Base-by-base conservation (phyloP, 2,888 invertebrate species). In the Diaprepes abbreviatus region DNA sequence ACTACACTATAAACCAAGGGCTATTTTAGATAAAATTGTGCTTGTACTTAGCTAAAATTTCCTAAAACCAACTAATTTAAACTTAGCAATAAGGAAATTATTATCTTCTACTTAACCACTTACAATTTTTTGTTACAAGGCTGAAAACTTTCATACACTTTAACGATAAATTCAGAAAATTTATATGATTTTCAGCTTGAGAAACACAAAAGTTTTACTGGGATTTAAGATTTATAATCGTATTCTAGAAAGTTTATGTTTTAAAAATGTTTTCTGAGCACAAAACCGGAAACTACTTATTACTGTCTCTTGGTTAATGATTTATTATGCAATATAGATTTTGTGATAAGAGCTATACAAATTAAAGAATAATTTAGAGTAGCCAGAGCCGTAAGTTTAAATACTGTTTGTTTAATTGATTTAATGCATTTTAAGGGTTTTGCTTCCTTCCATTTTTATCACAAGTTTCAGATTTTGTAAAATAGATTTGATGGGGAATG, bases 141-240 rank as follows among this genome's bases (percentile, higher is more conserved):
- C 38, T 6, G 16, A 38, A 38, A 38, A 38, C 14, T 38, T 38
- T 14, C 4, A 38, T 6, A 3, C 14, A 38, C 38, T 38, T 38
- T 6, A 2, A 38, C 38, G 38, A 38, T 54, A 14, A 54, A 54
- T 31, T 31, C 16, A 33, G n/a, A 31, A 57, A 66, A 66, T 66
- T 66, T 66, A 66, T 66, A 66, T 58, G 65, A 66, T 57, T 65
- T 57, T 24, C 45, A 57, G 54, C 65, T 55, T 66, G 48, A 62
- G 58, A 33, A 45, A 55, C 57, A 28, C 43, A 57, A 66, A 66
- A 58, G n/a, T 66, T 55, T 24, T 31, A 31, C 36, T 17, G 14
- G 24, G 12, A n/a, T 10, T 45, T 43, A 43, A 21, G 40, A 65
- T 57, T 57, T 65, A 65, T 55, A 45, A 40, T 17, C 19, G 12